Evolutionary conservation across 2,113 vertebrate genomes (phyloP), one percentile per base, ranked within the genome.

Genomic region (Phylloscopus trochilus): DNA sequence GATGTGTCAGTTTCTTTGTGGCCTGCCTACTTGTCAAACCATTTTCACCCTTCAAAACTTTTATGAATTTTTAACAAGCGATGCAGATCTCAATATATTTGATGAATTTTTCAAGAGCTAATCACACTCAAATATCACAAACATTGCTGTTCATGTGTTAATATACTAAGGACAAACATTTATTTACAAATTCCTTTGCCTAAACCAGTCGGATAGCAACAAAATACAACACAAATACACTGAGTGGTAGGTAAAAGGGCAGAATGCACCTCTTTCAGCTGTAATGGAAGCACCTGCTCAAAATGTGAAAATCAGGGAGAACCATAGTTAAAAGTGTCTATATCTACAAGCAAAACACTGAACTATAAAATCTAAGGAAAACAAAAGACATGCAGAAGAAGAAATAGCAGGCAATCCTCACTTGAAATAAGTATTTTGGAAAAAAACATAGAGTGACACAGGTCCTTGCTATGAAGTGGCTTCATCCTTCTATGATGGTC

Each of bases 1-100:
- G 97, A 97, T 97, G 97, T 97, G 97, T 95, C 97, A 95, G 97
- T 91, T 96, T 96, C 98, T 98, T 97, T 98, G 97, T 97, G 96
- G 95, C 90, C 95, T 98, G 96, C 96, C 96, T 98, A 94, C 97
- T 97, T 97, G 97, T 98, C 97, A 97, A 97, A 92, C 87, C 91
- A 90, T 97, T 98, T 97, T 97, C 94, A 97, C 95, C 97, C 97
- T 97, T 98, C 97, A 97, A 98, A 97, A 98, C 90, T 96, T 96
- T 55, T 94, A 97, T 94, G 96, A 96, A 97, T 98, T 98, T 97
- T 97, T 95, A 97, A 98, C 96, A 97, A 97, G 94, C 75, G 47
- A 44, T 82, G 89, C 84, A 91, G 86, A 94, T 97, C 95, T 97
- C 91, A 92, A 94, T 85, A 93, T 62, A 96, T 87, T 93, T 96